Evolutionary conservation across 2,113 vertebrate species (phyloP), one percentile per base, ranked within the genome.

Genomic region (Canis aureus): DNA sequence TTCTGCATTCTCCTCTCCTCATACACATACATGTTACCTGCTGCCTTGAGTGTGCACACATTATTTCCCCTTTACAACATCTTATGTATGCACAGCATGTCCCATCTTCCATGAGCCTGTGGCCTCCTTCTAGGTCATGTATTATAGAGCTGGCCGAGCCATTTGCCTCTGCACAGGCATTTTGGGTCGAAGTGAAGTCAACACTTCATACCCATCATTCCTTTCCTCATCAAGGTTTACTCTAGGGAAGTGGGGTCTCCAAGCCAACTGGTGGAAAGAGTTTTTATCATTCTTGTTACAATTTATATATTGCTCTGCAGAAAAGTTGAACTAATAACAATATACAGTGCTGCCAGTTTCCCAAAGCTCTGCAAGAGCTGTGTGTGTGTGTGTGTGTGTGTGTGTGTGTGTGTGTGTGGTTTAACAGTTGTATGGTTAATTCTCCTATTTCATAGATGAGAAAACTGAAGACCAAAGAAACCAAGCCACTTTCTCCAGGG

Each of bases 41-140:
- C 69, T 38, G 22, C 53, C 89, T 35, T 73, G 69, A 2, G 55
- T 11, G 0, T 6, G 10, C 25, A 29, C 57, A 62, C n/a, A 3
- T 43, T 1, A 9, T 17, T 59, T 62, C 23, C 43, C 32, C 25
- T 29, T 51, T 3, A 62, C 9, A 49, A 25, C 4, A 8, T 13
- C 60, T 55, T 57, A 9, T 38, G 43, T 12, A 13, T 0, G 0
- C 0, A 0, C 3, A 55, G 49, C 51, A 55, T 20, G 0, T 53
- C 76, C 29, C 43, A 23, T 57, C 20, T 59, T 93, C 84, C 59
- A 11, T 3, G 27, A 12, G 49, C n/a, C 35, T 60, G 23, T 17
- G 35, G 22, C 83, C 92, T 62, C 71, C 59, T 8, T 89, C 81
- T 29, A 38, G 35, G 43, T 23, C 91, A 55, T 43, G 32, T 8